Conservation (phyloP, 2,888 invertebrate species). For the Oligia latruncula region DNA sequence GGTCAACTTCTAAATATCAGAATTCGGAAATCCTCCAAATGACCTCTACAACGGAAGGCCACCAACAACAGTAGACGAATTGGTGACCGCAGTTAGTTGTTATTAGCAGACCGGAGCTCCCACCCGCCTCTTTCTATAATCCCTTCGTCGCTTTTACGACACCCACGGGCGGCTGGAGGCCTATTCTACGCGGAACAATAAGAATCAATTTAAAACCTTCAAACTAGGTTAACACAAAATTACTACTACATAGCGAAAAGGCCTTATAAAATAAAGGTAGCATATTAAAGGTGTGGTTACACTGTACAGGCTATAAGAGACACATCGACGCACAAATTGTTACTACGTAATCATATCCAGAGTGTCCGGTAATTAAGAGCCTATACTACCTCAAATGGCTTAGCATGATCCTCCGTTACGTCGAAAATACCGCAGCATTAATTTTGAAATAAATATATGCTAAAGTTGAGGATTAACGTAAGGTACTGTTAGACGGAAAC, state of each 20-base stretch:
- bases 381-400: too few species aligned
- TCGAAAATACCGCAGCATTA: too few species aligned
- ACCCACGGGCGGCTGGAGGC: conserved; percentile 10
- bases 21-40: not conserved
- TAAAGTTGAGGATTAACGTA: too few species aligned
- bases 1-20: not conserved
- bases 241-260: conserved; percentile 7
- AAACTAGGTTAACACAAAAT: conserved; percentile 36
- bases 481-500: too few species aligned
- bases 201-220: conserved; percentile 51
- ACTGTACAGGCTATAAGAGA: too few species aligned
- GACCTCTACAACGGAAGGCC: not conserved
- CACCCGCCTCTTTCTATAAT: conserved; percentile 11
- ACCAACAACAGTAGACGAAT: conserved; percentile 1
- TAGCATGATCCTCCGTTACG: too few species aligned
- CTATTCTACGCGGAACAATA: conserved; percentile 41
- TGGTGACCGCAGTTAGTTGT: conserved; percentile 6
- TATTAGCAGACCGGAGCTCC: conserved; percentile 15
- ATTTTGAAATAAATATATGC: too few species aligned
- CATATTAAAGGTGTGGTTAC: not conserved
- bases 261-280: conserved; percentile 33
- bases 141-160: conserved; percentile 32
- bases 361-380: too few species aligned
- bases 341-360: too few species aligned
- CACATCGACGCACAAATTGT: too few species aligned